Base-by-base conservation (phyloP, 2,113 vertebrate genomes). In the Acanthochromis polyacanthus region DNA sequence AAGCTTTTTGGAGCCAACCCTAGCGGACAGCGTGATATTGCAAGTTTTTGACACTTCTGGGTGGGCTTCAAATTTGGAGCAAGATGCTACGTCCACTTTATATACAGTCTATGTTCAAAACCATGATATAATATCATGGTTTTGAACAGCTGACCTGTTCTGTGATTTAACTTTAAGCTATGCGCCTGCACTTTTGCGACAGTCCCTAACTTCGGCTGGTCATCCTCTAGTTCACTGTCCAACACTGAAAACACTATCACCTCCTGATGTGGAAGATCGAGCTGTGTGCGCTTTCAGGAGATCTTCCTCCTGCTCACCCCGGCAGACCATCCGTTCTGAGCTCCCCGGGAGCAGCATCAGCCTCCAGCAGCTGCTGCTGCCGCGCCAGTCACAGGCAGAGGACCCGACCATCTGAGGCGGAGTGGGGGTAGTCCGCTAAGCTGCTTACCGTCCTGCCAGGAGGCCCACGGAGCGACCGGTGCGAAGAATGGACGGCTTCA, bases 331-430 rank as follows among this genome's bases (percentile, higher is more conserved):
- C 15, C 5, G 23, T 17, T 36, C 8, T 8, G 5, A 2, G 19
- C 5, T 7, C 17, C 2, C 0, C 0, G 55, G 46, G 10, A 36
- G 32, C 32, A 36, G 32, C 28, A 45, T 15, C 43, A 12, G 1
- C 19, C 48, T 60, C 10, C 85, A 80, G 83, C 79, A 45, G 83
- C 79, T 50, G 80, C 7, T 67, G 68, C 81, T 60, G 71, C 69
- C 11, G 74, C 1, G 71, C 71, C 62, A 66, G 73, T 66, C 72
- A 69, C 75, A 67, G 64, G 64, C 61, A 22, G 76, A 85, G 91
- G 88, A 92, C 51, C 78, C 15, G 71, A 90, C 89, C 87, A 92
- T 92, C 83, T 80, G 82, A 75, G 4, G 78, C 56, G 45, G 60
- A 46, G 82, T 30, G 77, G 79, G 83, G 84, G 81, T 46, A 69